A percentile compares a stretch with the other conserved stretches of the same genome.
phyloP scores from a whole-genome alignment of 2,113 vertebrate species.

The Orcinus orca region DNA sequence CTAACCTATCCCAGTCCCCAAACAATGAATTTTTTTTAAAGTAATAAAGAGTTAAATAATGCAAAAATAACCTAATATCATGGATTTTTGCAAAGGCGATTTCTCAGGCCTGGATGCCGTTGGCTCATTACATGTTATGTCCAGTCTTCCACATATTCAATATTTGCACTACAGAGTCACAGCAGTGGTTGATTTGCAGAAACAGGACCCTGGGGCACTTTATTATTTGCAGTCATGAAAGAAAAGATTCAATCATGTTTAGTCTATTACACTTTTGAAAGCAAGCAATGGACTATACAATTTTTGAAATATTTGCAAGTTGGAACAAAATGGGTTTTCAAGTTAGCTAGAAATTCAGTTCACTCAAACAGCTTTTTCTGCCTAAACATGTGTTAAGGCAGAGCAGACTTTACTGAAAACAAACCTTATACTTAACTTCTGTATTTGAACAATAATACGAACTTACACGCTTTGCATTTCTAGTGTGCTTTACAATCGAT shows the following conservation, averaged over 20 bases:
- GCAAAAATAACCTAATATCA: not conserved
- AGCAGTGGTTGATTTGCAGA: slow-evolving; percentile 16
- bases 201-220: slow-evolving; percentile 23
- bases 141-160: not conserved
- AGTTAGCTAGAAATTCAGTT: slow-evolving; percentile 29
- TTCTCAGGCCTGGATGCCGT: not conserved
- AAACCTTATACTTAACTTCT: not conserved
- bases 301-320: slow-evolving; percentile 57
- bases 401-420: not conserved
- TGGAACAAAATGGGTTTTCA: slow-evolving; percentile 21
- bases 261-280: slow-evolving; percentile 27
- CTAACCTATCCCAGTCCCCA: not conserved
- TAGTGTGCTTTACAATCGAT: not conserved
- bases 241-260: slow-evolving; percentile 49
- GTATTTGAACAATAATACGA: not conserved
- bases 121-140: not conserved
- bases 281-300: slow-evolving; percentile 53
- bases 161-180: slow-evolving; percentile 45
- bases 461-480: not conserved
- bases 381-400: not conserved
- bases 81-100: not conserved
- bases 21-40: not conserved
- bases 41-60: not conserved
- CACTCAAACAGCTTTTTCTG: not conserved
- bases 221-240: slow-evolving; percentile 56